Conservation (phyloP, 2,113 vertebrate genomes). For the Apistogramma diplotaenia region DNA sequence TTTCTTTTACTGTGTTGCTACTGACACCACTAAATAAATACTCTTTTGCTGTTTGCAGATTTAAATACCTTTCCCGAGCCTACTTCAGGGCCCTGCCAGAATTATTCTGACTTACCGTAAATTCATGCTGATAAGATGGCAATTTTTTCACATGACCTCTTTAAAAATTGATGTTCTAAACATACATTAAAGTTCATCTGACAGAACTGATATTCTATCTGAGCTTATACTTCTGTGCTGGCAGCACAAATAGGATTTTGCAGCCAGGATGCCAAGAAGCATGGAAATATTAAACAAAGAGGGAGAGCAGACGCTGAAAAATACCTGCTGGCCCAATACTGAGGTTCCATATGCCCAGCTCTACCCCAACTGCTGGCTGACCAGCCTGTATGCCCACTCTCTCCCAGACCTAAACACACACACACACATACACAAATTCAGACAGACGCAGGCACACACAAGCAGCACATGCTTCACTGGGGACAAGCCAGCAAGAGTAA, state of each 20-base stretch:
- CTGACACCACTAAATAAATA: neutral
- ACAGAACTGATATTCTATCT: slow-evolving; percentile 40
- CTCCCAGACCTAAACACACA: slow-evolving; percentile 45
- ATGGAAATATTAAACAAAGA: slow-evolving; percentile 71
- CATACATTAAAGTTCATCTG: slow-evolving; percentile 17
- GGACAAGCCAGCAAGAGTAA: slow-evolving; percentile 80
- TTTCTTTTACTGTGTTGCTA: neutral
- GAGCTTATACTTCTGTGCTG: slow-evolving; percentile 44
- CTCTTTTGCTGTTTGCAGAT: neutral
- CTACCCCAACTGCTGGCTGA: slow-evolving; percentile 66
- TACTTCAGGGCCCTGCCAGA: neutral
- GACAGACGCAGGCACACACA: slow-evolving; percentile 40
- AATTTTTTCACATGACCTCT: neutral
- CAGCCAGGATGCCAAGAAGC: slow-evolving; percentile 48
- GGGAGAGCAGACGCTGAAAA: slow-evolving; percentile 73
- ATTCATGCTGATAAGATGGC: neutral
- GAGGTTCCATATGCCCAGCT: slow-evolving; percentile 76
- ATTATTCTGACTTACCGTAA: neutral
- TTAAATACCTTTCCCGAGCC: neutral
- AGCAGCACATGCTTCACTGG: slow-evolving; percentile 77
- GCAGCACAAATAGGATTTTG: slow-evolving; percentile 54
- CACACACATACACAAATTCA: slow-evolving; percentile 19
- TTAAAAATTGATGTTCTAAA: slow-evolving; percentile 2
- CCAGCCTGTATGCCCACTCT: slow-evolving; percentile 70
- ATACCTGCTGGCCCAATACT: slow-evolving; percentile 77